These are phyloP conservation scores for Botrylloides violaceus DNA, from an alignment of 23 tunicate species.

Conservation along the genomic window DNA sequence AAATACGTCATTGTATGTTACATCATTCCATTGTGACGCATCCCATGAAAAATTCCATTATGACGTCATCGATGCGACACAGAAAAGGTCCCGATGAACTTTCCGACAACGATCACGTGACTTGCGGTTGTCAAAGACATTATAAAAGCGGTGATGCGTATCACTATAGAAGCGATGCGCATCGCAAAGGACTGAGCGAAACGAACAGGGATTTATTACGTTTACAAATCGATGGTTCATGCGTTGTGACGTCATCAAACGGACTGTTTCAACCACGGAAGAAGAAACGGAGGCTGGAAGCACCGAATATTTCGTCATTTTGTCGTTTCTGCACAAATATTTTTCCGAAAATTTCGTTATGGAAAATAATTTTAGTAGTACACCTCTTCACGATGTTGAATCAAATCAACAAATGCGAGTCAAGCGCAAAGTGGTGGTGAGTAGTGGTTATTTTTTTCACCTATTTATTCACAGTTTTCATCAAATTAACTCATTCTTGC, in stretches of 20 bases:
- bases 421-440: constrained; percentile 28
- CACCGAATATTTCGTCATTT: neutral
- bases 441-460: neutral
- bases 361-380: constrained; percentile 4
- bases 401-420: constrained; percentile 6
- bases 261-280: neutral
- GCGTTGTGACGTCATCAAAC: neutral
- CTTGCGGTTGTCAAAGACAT: no score
- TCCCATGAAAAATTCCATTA: neutral
- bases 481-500: no score
- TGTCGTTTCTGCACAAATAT: neutral
- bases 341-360: neutral
- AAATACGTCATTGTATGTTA: neutral
- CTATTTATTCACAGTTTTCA: no score
- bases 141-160: no score
- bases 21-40: neutral
- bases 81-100: no score
- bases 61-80: neutral
- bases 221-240: no score
- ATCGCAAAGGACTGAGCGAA: no score
- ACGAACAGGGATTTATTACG: no score
- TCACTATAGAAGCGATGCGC: no score
- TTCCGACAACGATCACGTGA: no score
- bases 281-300: neutral
- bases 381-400: neutral